Base-by-base conservation (phyloP, 2,888 invertebrate genomes). In the Spisula solida region DNA sequence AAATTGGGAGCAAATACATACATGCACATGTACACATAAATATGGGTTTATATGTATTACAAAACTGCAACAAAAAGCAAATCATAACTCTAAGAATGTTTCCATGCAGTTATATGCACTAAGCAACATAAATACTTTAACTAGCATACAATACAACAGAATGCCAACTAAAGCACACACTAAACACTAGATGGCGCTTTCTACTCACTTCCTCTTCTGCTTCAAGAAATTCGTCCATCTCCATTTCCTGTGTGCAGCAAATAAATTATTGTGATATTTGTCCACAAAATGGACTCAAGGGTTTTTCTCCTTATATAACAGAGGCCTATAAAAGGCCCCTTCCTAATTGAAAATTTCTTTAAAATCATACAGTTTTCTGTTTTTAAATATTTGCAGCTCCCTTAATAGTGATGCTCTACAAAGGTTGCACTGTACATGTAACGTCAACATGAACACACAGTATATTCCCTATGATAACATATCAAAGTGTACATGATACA, bases 191-290 rank as follows among this genome's bases (percentile, higher is more conserved):
- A 75, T 81, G 87, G 90, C 79, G 87, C 87, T 70, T 78, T 81
- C 29, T 90, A 93, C 93, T 93, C 84, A 93, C 93, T 88, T 92
- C 92, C 88, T 92, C 89, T 80, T 93, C 92, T 70, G 86, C 85
- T 79, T 81, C 81, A n/a, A 92, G 70, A 84, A 92, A 90, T 51
- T 93, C 92, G 29, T 91, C 92, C 88, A 92, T 91, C 48, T 89
- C 91, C 90, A 89, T 79, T 41, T 89, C 91, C 92, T 92, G 88
- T 82, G 81, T 81, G 70, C 75, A 75, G 48, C 81, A 55, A 60
- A 81, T 51, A 83, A 51, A 75, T n/a, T 34, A 66, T 70, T 31
- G 81, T 34, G 81, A 51, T 51, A 60, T 60, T 18, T 60, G n/a
- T 8, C 60, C 60, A 66, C 25, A 25, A 25, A 10, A 10, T 25